Conservation (phyloP, 2,888 invertebrate species). For the Ypsolopha sequella region DNA sequence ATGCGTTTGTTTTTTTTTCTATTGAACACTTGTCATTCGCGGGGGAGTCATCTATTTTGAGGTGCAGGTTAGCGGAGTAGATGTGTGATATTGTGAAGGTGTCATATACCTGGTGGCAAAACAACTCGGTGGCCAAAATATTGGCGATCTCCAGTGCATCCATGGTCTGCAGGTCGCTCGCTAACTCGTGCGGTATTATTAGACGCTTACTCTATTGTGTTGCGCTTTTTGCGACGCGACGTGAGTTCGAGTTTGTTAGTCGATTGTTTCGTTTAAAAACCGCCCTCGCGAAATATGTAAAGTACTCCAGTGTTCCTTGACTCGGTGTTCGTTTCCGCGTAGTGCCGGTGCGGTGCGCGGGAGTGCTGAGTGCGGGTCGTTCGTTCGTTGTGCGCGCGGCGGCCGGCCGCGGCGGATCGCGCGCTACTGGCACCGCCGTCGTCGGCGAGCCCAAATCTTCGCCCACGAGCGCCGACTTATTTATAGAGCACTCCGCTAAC, state of each 20-base stretch:
- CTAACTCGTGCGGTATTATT: constrained; percentile 61
- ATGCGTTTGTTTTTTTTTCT: too few species aligned
- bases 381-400: constrained; percentile 70
- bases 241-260: constrained; percentile 66
- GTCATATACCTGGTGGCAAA: constrained; percentile 84
- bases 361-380: constrained; percentile 65
- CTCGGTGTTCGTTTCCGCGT: not conserved
- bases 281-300: constrained; percentile 45
- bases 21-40: too few species aligned
- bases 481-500: constrained; percentile 68
- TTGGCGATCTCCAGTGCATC: constrained; percentile 89
- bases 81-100: not conserved
- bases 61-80: too few species aligned
- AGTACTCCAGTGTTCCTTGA: constrained; percentile 28
- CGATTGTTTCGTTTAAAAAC: constrained; percentile 46
- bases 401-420: constrained; percentile 66
- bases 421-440: constrained; percentile 53
- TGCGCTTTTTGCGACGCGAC: constrained; percentile 69
- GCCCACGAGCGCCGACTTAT: constrained; percentile 65
- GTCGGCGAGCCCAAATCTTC: constrained; percentile 56
- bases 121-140: constrained; percentile 86
- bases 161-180: constrained; percentile 67
- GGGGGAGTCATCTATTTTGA: too few species aligned
- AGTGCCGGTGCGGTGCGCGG: constrained; percentile 6
- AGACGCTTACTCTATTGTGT: constrained; percentile 69